These are phyloP conservation scores for Ardeotis arabs DNA, from an alignment of 2,113 vertebrate species.

Conservation along the genomic window DNA sequence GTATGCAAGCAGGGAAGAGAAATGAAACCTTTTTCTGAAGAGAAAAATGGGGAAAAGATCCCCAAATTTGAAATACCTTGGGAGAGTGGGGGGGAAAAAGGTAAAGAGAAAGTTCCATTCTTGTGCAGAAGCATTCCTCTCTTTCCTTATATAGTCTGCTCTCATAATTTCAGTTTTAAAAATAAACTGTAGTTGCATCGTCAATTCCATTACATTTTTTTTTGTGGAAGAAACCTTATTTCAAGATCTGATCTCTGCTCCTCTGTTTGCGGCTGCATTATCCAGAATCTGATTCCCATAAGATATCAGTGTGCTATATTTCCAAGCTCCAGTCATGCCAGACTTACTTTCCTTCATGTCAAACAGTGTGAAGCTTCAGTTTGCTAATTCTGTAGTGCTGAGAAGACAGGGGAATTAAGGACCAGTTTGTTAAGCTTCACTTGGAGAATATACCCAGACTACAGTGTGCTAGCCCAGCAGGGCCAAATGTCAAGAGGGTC, in stretches of 20 bases:
- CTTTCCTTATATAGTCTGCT: neutral
- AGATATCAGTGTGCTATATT: neutral
- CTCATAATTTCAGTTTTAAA: neutral
- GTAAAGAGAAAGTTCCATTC: neutral
- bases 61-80: neutral
- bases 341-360: slow-evolving; percentile 24
- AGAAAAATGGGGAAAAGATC: neutral
- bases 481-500: neutral
- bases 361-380: neutral
- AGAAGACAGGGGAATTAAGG: neutral
- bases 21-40: neutral
- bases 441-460: slow-evolving; percentile 34
- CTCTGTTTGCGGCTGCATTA: neutral
- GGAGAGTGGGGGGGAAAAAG: neutral
- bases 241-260: neutral
- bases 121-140: neutral
- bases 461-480: neutral
- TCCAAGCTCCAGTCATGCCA: slow-evolving; percentile 45
- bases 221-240: slow-evolving; percentile 16
- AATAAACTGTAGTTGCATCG: neutral
- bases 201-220: neutral
- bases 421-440: slow-evolving; percentile 25
- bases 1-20: neutral
- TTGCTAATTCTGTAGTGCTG: neutral
- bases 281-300: neutral